Conservation (phyloP, 2,797 vertebrate genomes). For the Zenarchopterus dispar region DNA sequence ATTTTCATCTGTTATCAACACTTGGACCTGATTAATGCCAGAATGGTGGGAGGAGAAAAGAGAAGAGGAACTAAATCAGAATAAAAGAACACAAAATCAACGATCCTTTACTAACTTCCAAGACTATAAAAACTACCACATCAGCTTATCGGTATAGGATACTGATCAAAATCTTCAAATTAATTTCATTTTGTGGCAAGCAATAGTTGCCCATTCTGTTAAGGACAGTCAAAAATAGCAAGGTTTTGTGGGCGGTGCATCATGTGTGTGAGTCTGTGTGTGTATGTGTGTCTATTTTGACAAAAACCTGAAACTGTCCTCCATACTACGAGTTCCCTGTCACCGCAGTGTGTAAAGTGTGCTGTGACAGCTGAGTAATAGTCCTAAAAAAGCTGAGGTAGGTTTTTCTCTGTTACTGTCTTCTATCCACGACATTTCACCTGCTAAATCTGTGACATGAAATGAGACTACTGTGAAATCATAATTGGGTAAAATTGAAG, state of each 20-base stretch:
- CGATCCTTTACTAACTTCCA: conserved; percentile 41
- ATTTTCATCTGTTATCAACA: conserved; percentile 88
- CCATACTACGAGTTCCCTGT: conserved; percentile 66
- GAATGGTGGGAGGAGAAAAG: conserved; percentile 6
- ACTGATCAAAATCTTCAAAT: conserved; percentile 58
- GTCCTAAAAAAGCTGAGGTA: conserved; percentile 76
- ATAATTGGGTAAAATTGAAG: conserved; percentile 50
- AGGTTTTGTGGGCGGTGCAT: background rate
- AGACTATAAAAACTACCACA: conserved; percentile 47
- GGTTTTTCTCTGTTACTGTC: conserved; percentile 63
- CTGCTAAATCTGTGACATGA: conserved; percentile 25
- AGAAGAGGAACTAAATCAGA: conserved; percentile 1
- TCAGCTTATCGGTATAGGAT: conserved; percentile 41
- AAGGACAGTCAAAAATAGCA: background rate
- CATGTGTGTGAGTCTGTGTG: too few species aligned
- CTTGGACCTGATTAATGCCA: conserved; percentile 83
- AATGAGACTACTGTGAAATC: conserved; percentile 45
- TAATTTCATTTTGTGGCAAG: conserved; percentile 63
- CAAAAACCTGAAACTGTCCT: conserved; percentile 66
- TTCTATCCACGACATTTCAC: conserved; percentile 30
- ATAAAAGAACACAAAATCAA: conserved; percentile 51
- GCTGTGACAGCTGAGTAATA: conserved; percentile 82
- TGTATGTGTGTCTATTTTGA: conserved; percentile 5
- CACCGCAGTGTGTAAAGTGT: conserved; percentile 77
- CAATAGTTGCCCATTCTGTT: conserved; percentile 45